phyloP scores from a whole-genome alignment of 2,888 invertebrate species.

The Brachyptera risi region DNA sequence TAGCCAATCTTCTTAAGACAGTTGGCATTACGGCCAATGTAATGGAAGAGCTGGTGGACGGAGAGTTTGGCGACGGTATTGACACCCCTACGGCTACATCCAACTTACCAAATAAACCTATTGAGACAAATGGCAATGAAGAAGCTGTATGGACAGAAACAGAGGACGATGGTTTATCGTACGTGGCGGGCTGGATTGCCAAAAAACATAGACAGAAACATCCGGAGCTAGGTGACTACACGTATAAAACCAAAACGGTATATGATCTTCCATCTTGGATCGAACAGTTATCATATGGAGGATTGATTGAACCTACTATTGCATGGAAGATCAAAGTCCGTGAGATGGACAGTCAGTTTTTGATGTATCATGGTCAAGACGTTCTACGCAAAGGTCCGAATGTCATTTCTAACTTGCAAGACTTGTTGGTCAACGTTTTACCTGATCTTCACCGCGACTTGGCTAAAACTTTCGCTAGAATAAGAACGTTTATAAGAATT shows the following conservation, averaged over 20 bases:
- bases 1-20: conserved; percentile 25
- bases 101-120: not conserved
- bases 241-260: conserved; percentile 14
- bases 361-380: conserved; percentile 22
- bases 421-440: not conserved
- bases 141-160: conserved; percentile 5
- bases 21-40: not conserved
- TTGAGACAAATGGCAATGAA: not conserved
- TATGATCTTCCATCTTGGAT: conserved; percentile 31
- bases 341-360: conserved; percentile 30
- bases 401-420: conserved; percentile 6
- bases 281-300: conserved; percentile 31
- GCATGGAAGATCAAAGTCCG: conserved; percentile 23
- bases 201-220: conserved; percentile 28
- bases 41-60: not conserved
- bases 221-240: conserved; percentile 31
- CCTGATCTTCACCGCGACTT: not conserved
- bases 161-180: conserved; percentile 25
- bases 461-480: conserved; percentile 22
- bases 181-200: conserved; percentile 33
- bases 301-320: conserved; percentile 31
- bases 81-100: not conserved
- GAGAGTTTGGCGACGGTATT: no score
- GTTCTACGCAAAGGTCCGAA: conserved; percentile 13
- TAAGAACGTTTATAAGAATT: conserved; percentile 30